Evolutionary conservation across 2,113 vertebrate species (phyloP).

Genomic region (Percina caprodes): DNA sequence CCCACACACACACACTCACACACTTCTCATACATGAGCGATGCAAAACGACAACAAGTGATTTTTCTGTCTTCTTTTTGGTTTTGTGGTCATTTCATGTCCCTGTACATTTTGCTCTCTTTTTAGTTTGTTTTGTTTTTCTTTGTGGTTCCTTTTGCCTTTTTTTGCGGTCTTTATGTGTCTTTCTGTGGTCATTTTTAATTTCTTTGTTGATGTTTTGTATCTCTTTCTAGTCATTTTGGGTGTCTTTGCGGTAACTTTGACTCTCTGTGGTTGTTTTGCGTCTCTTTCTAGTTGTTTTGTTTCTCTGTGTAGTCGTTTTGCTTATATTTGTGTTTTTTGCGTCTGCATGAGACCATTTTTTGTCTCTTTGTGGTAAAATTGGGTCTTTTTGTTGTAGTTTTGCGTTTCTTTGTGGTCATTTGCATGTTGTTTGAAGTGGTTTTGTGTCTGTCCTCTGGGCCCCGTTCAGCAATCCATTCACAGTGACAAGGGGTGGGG

Average conservation of each 20-base stretch:
- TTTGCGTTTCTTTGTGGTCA: neutral
- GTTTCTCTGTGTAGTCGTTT: neutral
- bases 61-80: neutral
- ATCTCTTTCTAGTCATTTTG: neutral
- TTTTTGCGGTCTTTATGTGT: neutral
- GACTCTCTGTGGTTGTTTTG: neutral
- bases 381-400: neutral
- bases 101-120: neutral
- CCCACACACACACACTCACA: neutral
- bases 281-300: rapidly evolving
- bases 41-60: neutral
- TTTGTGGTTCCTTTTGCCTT: neutral
- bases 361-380: neutral
- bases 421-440: neutral
- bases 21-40: neutral
- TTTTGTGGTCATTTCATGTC: neutral
- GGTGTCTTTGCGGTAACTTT: neutral
- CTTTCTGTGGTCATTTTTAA: neutral
- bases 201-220: too few relatives aligned
- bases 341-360: neutral
- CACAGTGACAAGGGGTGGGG: too few relatives aligned
- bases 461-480: neutral
- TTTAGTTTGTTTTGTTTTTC: neutral
- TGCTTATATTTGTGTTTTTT: neutral
- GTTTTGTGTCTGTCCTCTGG: neutral